Base-by-base conservation (phyloP, 2,113 vertebrate species). In the Ciconia boyciana region DNA sequence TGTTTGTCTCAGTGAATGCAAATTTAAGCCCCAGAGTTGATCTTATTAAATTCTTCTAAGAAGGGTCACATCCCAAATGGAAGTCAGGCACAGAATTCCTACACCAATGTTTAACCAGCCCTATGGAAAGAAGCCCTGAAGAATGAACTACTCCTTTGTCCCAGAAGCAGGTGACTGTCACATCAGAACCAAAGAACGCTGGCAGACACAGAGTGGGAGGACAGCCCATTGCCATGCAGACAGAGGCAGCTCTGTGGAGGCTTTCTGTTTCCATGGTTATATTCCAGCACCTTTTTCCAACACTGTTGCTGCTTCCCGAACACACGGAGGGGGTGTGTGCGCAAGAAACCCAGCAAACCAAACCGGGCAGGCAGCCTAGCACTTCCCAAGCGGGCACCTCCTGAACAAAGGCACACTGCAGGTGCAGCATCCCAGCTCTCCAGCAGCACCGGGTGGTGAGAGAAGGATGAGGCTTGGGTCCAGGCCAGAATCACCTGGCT, bases 191-290 rank as follows among this genome's bases (percentile, higher is more conserved):
- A 1, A 65, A 31, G 43, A 31, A 14, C 1, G 7, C 70, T 60
- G 94, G 66, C 94, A 87, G 86, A 2, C 75, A 28, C 34, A 6
- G 57, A 29, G 70, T 48, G 49, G 1, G 43, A 61, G 62, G 61
- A 18, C 76, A 65, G 89, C 79, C 89, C 75, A 31, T 2, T 32
- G 83, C 91, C 82, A 1, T 8, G 77, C 83, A 81, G 25, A 88
- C 94, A 93, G 60, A 91, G 46, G 43, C 91, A 36, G 86, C 93
- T 83, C 87, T 72, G 78, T 49, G 69, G 41, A 60, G 68, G 16
- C 68, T 52, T 29, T 34, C 49, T 13, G 89, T 95, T 84, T 87
- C 96, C 95, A 95, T 82, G 95, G 95, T 78, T 93, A 81, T 84
- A 58, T 6, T 51, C 80, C 77, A 79, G 83, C 51, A 55, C 60